Evolutionary conservation across 2,888 invertebrate genomes (phyloP).

Genomic region (Ischnura elegans): DNA sequence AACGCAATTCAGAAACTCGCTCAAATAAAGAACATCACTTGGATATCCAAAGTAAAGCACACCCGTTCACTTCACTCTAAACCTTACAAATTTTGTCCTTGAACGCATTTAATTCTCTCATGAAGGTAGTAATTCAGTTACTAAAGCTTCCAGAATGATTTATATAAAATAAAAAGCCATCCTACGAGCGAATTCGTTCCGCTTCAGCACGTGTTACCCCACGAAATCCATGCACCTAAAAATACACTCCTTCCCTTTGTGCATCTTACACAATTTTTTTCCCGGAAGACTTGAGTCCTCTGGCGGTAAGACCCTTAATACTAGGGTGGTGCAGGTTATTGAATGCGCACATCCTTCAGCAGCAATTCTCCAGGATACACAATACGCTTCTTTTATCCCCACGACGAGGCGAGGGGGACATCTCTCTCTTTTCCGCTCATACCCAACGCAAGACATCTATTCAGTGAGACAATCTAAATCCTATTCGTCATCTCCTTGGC

Average conservation of each 20-base stretch:
- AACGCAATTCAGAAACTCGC: no score
- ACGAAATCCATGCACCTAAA: neutral
- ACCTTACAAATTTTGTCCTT: no score
- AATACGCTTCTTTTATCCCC: neutral
- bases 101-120: no score
- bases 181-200: neutral
- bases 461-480: neutral
- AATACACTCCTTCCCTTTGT: neutral
- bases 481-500: conserved; percentile 11
- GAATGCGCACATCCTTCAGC: neutral
- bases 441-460: neutral
- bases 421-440: neutral
- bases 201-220: neutral
- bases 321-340: neutral
- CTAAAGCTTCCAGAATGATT: no score
- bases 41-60: no score
- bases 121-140: no score
- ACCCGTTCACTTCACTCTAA: no score
- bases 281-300: neutral
- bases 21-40: no score
- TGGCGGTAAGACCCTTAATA: neutral
- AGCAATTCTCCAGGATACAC: neutral
- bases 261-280: neutral
- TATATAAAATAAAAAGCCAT: no score
- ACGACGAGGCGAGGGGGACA: neutral